Base-by-base conservation (phyloP, 2,797 vertebrate genomes). In the Labeo calbasu region DNA sequence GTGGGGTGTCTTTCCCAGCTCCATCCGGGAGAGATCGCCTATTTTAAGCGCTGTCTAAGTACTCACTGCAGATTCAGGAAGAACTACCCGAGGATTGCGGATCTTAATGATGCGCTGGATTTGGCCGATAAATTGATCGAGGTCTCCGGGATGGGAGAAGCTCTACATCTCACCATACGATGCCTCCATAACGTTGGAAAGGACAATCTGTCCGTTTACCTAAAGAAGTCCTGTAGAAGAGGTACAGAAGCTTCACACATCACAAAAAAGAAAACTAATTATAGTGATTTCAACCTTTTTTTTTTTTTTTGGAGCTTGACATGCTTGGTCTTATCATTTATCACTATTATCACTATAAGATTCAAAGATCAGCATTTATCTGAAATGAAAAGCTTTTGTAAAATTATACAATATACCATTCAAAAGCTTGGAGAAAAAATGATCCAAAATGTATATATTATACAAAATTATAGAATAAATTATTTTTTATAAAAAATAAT, bases 121-220 rank as follows among this genome's bases (percentile, higher is more conserved):
- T 50, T 88, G 12, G 87, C 80, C 2, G 88, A 89, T 79, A 77
- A 76, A 11, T 63, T 88, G 59, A 57, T 87, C 2, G 88, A 89
- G 77, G 40, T 79, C 6, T 68, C 80, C 5, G 59, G 51, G 2
- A 51, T 46, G 32, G 88, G 86, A 63, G 66, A 83, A 3, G 77
- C 86, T 8, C 43, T 88, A 10, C 12, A 53, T 63, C 70, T 79
- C 43, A 61, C 86, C 13, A 2, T 83, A 7, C 71, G 72, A 25
- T 14, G 23, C 1, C 72, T 89, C 6, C 23, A 77, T 0, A 28
- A 53, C 53, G 85, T 88, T 2, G 71, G 75, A 48, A 86, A 81
- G 4, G 19, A 12, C 0, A 11, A 2, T 0, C 0, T 75, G 2
- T 40, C 82, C 4, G 21, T 15, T 2, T 5, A 2, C 5, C 73